phyloP scores from a whole-genome alignment of 23 tunicate genomes.

The Clavelina lepadiformis region DNA sequence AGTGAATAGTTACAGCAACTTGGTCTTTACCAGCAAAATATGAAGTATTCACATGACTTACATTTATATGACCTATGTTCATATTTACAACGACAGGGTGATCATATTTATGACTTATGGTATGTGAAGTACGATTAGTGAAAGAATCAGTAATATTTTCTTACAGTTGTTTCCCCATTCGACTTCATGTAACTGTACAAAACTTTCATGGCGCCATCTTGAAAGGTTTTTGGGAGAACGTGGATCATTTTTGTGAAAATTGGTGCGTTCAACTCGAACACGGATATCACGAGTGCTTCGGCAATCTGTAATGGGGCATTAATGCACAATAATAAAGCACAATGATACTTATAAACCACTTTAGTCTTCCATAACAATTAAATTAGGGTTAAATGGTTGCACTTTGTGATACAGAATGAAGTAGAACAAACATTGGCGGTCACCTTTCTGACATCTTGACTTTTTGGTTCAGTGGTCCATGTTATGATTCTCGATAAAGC shows the following conservation, averaged over 20 bases:
- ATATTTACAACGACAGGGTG: too few relatives aligned
- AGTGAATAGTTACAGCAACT: too few relatives aligned
- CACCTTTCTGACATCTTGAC: constrained; percentile 86
- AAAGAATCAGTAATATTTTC: too few relatives aligned
- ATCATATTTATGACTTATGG: too few relatives aligned
- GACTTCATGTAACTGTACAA: constrained; percentile 47
- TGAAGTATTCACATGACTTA: too few relatives aligned
- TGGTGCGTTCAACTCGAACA: constrained; percentile 75
- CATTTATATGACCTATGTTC: too few relatives aligned
- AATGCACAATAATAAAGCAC: background rate
- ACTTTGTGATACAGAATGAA: background rate
- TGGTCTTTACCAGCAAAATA: too few relatives aligned
- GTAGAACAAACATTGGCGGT: background rate
- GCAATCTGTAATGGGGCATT: constrained; percentile 31
- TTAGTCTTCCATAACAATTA: too few relatives aligned
- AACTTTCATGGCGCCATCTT: constrained; percentile 93
- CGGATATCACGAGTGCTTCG: constrained; percentile 54
- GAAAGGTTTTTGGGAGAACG: constrained; percentile 83
- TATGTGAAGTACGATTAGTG: too few relatives aligned
- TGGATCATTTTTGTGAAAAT: constrained; percentile 70
- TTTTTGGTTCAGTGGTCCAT: constrained; percentile 94
- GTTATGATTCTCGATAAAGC: constrained; percentile 79
- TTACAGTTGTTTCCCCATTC: constrained; percentile 8
- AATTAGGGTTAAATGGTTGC: background rate
- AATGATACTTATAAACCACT: background rate